phyloP scores from a whole-genome alignment of 2,797 vertebrate species.

The Ammospiza maritima region DNA sequence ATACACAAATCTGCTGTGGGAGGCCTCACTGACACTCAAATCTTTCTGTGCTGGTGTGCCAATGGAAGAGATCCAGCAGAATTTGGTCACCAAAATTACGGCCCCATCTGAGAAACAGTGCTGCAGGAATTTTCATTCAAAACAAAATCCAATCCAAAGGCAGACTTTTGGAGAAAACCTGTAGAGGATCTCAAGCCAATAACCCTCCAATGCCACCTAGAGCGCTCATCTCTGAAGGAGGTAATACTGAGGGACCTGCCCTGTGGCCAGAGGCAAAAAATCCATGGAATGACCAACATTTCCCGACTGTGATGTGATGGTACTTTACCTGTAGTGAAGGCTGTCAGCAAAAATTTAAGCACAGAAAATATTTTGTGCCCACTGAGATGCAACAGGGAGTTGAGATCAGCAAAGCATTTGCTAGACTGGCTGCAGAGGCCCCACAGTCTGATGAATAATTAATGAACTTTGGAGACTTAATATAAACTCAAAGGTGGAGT shows the following conservation, averaged over 20 bases:
- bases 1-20: accelerated
- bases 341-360: not conserved
- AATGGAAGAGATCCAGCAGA: not conserved
- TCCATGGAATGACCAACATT: not conserved
- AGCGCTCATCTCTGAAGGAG: not conserved
- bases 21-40: not conserved
- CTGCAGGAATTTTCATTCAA: not conserved
- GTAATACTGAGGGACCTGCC: not conserved
- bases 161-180: not conserved
- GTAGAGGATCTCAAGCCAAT: not conserved
- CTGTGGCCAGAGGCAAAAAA: not conserved
- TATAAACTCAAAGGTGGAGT: not conserved
- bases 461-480: not conserved
- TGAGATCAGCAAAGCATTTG: not conserved
- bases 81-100: accelerated
- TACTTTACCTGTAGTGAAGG: not conserved
- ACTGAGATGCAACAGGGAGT: not conserved
- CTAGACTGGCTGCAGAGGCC: not conserved
- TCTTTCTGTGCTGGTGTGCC: not conserved
- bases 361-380: not conserved
- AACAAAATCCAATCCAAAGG: not conserved
- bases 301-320: not conserved
- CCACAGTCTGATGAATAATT: not conserved
- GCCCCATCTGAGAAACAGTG: not conserved
- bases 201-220: not conserved